A percentile compares a stretch with the other conserved stretches of the same genome.
Conservation (phyloP, 2,113 vertebrate genomes). For the Perca schrenkii region DNA sequence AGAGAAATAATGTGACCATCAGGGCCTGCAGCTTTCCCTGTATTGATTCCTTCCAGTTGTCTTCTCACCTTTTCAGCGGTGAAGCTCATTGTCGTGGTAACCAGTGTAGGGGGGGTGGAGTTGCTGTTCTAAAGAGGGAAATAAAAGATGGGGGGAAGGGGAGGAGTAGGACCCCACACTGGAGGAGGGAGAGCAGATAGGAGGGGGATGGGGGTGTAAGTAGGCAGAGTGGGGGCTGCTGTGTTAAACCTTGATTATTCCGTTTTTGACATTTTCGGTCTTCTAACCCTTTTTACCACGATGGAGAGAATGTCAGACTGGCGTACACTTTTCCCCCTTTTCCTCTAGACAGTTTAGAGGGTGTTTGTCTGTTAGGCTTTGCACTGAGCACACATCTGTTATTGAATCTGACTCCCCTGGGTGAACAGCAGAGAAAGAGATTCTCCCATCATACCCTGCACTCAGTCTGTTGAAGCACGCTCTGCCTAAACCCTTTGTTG, state of each 20-base stretch:
- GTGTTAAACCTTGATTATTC: constrained; percentile 1
- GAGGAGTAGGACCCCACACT: too few species aligned
- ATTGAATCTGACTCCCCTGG: neutral
- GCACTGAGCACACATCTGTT: constrained; percentile 28
- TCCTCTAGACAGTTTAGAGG: neutral
- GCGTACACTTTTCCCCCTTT: neutral
- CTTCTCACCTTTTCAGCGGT: too few species aligned
- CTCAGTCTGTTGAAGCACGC: neutral
- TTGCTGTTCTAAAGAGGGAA: too few species aligned
- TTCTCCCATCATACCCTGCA: constrained; percentile 31
- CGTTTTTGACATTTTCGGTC: constrained; percentile 37
- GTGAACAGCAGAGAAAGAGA: neutral
- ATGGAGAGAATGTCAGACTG: constrained; percentile 14
- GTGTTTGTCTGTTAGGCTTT: constrained; percentile 40
- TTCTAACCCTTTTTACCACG: neutral
- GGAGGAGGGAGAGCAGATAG: too few species aligned
- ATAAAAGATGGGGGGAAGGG: too few species aligned
- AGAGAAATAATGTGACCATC: too few species aligned
- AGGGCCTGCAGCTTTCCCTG: too few species aligned
- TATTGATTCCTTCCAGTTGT: too few species aligned
- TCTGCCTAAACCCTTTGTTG: neutral
- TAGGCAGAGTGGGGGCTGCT: too few species aligned
- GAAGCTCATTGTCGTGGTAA: too few species aligned
- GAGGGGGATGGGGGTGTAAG: too few species aligned
- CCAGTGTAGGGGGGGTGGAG: too few species aligned